A percentile compares a stretch with the other conserved stretches of the same genome.
These are phyloP conservation scores for Cavia aperea DNA, from an alignment of 2,113 vertebrate species.

Conservation along the genomic window DNA sequence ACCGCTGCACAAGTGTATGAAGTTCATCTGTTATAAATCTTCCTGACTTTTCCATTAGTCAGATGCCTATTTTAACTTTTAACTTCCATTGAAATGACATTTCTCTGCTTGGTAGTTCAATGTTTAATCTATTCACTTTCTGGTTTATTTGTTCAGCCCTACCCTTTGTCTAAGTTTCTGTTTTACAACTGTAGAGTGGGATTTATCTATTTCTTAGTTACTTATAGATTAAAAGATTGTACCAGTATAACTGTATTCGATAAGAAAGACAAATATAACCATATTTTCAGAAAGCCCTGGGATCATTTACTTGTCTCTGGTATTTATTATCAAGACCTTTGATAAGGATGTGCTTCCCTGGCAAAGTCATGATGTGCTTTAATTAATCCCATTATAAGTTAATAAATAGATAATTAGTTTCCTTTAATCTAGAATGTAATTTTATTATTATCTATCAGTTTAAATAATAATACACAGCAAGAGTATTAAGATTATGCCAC, in stretches of 20 bases:
- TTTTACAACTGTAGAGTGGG: neutral
- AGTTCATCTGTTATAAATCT: constrained; percentile 29
- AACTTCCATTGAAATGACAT: constrained; percentile 34
- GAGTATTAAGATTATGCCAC: neutral
- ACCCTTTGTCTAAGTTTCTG: neutral
- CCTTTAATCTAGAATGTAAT: neutral
- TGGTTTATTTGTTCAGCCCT: neutral
- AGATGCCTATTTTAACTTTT: constrained; percentile 44
- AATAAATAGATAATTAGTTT: constrained; percentile 1
- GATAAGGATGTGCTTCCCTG: neutral
- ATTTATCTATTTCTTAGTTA: neutral
- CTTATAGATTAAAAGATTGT: constrained; percentile 26
- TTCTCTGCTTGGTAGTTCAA: neutral
- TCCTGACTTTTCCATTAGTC: constrained; percentile 25
- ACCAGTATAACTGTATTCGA: neutral
- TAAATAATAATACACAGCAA: constrained; percentile 34
- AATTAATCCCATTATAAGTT: neutral
- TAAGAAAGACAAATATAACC: neutral
- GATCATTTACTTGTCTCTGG: neutral
- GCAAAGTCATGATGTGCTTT: neutral
- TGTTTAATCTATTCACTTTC: neutral
- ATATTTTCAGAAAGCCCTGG: neutral
- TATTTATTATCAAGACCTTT: constrained; percentile 12
- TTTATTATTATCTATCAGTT: constrained; percentile 23
- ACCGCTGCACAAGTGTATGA: neutral